Conservation (phyloP, 2,888 invertebrate species). For the Leptothorax acervorum region DNA sequence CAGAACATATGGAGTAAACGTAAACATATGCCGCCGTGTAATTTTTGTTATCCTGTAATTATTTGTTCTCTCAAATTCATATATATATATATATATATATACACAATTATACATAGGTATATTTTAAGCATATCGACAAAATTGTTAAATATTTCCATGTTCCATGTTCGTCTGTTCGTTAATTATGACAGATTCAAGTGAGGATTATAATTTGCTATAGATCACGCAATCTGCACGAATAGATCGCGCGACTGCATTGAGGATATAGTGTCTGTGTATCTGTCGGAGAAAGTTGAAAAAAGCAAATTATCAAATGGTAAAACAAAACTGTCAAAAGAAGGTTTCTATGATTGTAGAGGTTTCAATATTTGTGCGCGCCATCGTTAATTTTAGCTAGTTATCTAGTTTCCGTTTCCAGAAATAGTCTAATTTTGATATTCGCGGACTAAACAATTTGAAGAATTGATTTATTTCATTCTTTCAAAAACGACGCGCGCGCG, state of each 20-base stretch:
- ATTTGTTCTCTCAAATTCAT: background rate
- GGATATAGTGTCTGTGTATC: slow-evolving; percentile 7
- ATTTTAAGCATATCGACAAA: background rate
- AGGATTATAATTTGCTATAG: slow-evolving; percentile 25
- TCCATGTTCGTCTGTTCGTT: background rate
- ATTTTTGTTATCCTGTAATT: background rate
- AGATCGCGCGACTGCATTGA: slow-evolving; percentile 40
- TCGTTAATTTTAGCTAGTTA: background rate
- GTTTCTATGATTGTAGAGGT: background rate
- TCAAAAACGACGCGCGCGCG: background rate
- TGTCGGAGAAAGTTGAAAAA: slow-evolving; percentile 1
- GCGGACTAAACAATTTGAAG: background rate
- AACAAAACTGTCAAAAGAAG: background rate
- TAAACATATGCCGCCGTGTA: background rate
- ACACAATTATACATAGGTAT: no score
- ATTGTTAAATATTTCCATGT: background rate
- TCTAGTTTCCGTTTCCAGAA: background rate
- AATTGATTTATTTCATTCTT: background rate
- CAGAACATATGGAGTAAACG: background rate
- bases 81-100: background rate
- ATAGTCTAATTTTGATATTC: background rate
- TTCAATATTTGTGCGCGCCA: background rate
- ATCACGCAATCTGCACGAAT: slow-evolving; percentile 38
- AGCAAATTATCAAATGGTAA: background rate
- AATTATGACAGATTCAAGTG: slow-evolving; percentile 11